Conservation (phyloP, 2,888 invertebrate genomes). For the Ormyrus rosae region DNA sequence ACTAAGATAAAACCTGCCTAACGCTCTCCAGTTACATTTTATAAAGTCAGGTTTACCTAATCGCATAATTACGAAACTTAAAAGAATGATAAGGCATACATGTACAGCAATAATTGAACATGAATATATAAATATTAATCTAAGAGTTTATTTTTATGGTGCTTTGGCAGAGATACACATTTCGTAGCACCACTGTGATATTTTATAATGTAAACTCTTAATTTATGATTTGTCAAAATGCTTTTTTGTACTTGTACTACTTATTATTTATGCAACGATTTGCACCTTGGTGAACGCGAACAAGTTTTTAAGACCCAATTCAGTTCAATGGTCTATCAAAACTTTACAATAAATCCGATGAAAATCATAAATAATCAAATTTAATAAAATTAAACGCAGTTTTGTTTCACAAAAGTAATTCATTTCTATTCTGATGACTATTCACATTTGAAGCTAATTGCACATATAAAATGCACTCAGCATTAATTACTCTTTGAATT, state of each 20-base stretch:
- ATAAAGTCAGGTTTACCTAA: constrained; percentile 21
- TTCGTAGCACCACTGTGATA: constrained; percentile 65
- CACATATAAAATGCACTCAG: constrained; percentile 20
- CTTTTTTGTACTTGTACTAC: constrained; percentile 64
- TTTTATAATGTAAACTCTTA: constrained; percentile 46
- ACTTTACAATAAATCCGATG: constrained; percentile 32
- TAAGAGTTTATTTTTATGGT: constrained; percentile 65
- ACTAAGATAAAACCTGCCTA: constrained; percentile 18
- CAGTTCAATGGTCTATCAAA: constrained; percentile 38
- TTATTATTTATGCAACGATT: constrained; percentile 57
- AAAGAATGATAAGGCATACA: constrained; percentile 55
- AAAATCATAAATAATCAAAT: constrained; percentile 51
- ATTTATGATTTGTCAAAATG: constrained; percentile 56
- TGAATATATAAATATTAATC: constrained; percentile 65
- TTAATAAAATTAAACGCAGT: constrained; percentile 30
- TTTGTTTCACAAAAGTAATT: constrained; percentile 37
- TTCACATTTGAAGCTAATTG: constrained; percentile 32
- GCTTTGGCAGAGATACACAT: constrained; percentile 65
- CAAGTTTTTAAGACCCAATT: constrained; percentile 42
- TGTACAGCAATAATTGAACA: constrained; percentile 57
- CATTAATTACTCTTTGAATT: background rate
- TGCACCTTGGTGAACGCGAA: constrained; percentile 37
- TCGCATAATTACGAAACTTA: constrained; percentile 37
- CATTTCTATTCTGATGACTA: constrained; percentile 36
- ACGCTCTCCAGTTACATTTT: constrained; percentile 19